phyloP scores from a whole-genome alignment of 1,140 invertebrate genomes.

The Liolophura sinensis region DNA sequence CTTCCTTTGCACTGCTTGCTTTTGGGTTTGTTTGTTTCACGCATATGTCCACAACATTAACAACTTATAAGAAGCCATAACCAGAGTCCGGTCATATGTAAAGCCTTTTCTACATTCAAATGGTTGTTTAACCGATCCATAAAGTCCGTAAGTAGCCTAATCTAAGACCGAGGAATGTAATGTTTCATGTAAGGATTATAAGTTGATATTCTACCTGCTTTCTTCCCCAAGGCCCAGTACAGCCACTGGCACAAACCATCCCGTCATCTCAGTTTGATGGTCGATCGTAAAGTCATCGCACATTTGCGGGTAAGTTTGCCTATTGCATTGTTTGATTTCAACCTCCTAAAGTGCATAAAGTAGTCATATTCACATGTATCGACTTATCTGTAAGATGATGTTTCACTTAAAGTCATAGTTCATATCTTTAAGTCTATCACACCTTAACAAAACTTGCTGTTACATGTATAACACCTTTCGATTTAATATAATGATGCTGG shows the following conservation, averaged over 20 bases:
- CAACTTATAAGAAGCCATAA: neutral
- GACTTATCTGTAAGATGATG: neutral
- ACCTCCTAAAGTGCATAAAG: conserved; percentile 3
- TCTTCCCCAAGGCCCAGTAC: conserved; percentile 1
- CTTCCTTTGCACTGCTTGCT: too few species aligned
- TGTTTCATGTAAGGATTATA: too few species aligned
- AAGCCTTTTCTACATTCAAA: too few species aligned
- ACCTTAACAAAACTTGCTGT: too few species aligned
- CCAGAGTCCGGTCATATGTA: too few species aligned
- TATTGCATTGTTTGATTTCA: neutral
- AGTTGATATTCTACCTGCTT: too few species aligned
- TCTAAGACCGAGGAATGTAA: too few species aligned
- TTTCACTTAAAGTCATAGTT: neutral
- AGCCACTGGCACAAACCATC: conserved; percentile 19
- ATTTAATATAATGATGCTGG: too few species aligned
- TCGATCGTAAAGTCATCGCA: conserved; percentile 31
- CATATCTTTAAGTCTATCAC: neutral
- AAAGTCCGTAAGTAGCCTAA: too few species aligned
- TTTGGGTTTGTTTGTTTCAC: neutral
- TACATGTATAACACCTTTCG: too few species aligned
- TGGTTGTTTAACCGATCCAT: too few species aligned
- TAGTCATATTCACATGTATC: neutral
- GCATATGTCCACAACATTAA: neutral
- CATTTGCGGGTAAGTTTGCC: conserved; percentile 29
- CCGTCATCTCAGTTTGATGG: conserved; percentile 27